Base-by-base conservation (phyloP, 2,888 invertebrate species). In the Andrena bicolor region DNA sequence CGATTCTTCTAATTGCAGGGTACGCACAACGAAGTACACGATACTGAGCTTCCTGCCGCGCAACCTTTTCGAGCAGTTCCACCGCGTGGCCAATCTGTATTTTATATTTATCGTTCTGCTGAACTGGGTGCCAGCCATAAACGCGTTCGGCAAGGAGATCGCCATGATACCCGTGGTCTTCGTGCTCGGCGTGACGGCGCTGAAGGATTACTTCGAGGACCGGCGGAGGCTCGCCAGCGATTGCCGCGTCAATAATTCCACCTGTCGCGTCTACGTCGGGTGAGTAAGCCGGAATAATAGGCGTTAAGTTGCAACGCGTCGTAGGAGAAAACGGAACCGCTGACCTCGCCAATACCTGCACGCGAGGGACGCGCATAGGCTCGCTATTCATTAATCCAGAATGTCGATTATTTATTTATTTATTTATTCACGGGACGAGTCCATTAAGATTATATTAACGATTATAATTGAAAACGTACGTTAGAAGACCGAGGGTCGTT, bases 31-130 rank as follows among this genome's bases (percentile, higher is more conserved):
- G 72, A 99, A 99, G 94, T 99, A 99, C 94, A 98, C 98, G 30
- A 92, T 98, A 80, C 95, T 99, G 87, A 98, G 98, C 89, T 99
- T 99, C 95, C 95, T 99, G 92, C 99, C 99, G 77, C 97, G 99
- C 94, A 99, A 99, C 94, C 95, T 99, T 82, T 96, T 99, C 94
- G 99, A 99, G 95, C 99, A 99, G 95, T 99, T 99, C 94, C 99
- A 99, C 94, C 96, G 99, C 83, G 98, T 99, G 92, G 99, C 99
- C 85, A 99, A 99, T 95, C 95, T 99, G 92, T 99, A 99, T 95
- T 99, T 99, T 94, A 97, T 99, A 92, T 98, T 99, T 93, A 99
- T 99, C 93, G 98, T 99, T 90, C 95, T 99, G 90, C 96, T 99
- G 86, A 99, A 99, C 95, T 99, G 98, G 98, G 97, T 99, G 93